phyloP scores from a whole-genome alignment of 37 sponge, comb jelly and placozoan species.

The Bolinopsis microptera region DNA sequence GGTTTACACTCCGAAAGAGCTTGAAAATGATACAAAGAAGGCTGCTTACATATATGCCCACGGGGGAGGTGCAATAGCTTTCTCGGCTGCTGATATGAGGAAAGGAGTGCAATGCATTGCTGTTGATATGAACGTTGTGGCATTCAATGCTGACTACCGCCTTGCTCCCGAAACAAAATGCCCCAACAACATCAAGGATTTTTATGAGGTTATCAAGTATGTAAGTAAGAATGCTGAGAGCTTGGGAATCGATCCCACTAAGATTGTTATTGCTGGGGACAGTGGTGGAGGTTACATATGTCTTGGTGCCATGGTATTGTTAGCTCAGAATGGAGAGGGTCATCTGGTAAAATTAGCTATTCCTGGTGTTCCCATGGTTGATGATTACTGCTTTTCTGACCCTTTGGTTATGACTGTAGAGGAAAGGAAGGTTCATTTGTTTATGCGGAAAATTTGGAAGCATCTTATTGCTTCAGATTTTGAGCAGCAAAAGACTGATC shows the following conservation, averaged over 20 bases:
- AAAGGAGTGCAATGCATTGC: neutral
- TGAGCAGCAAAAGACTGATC: neutral
- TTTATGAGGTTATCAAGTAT: neutral
- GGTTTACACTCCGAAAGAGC: neutral
- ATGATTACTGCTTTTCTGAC: constrained; percentile 30
- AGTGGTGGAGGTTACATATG: neutral
- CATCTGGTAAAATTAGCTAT: neutral
- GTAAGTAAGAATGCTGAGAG: constrained; percentile 5
- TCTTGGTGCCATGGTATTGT: neutral
- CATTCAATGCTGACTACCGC: neutral
- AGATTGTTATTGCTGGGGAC: neutral
- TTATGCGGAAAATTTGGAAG: neutral
- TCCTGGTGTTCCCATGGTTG: neutral
- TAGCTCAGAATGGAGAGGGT: neutral
- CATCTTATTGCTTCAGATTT: neutral
- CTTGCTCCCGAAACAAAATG: neutral
- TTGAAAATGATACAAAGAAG: neutral
- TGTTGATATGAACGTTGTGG: constrained; percentile 3
- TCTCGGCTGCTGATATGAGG: neutral
- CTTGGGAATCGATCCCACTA: neutral
- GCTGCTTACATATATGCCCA: neutral
- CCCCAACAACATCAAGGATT: neutral
- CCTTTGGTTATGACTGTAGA: neutral
- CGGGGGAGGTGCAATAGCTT: neutral
- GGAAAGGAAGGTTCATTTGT: neutral